These are phyloP conservation scores for Limnephilus auricula DNA, from an alignment of 2,888 invertebrate species.

Conservation along the genomic window DNA sequence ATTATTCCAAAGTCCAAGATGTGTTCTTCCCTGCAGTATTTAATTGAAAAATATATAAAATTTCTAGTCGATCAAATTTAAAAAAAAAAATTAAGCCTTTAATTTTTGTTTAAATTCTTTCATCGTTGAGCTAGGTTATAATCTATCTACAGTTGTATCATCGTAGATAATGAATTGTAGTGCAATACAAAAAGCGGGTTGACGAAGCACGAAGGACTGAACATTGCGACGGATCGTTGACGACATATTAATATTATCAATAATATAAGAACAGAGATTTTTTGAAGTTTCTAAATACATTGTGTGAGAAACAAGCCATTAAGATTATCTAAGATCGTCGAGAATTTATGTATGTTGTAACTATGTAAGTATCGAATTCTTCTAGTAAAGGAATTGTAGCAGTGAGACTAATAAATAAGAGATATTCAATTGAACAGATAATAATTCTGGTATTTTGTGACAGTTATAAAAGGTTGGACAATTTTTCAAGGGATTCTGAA, in stretches of 20 bases:
- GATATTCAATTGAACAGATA: not conserved
- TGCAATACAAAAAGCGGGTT: not conserved
- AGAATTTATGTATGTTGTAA: not conserved
- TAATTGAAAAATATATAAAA: too few species aligned
- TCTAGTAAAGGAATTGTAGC: not conserved
- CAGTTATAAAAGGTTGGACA: too few species aligned
- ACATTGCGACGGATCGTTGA: not conserved
- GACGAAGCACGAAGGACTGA: not conserved
- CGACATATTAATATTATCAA: conserved; percentile 13
- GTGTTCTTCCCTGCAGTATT: too few species aligned
- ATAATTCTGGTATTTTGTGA: not conserved
- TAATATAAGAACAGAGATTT: not conserved
- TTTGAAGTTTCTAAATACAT: not conserved
- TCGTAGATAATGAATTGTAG: not conserved
- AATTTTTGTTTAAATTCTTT: not conserved
- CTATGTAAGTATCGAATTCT: not conserved
- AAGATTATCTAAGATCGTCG: not conserved
- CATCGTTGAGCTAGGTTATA: not conserved
- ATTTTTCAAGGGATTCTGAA: too few species aligned
- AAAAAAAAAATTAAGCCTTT: too few species aligned
- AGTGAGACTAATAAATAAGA: not conserved
- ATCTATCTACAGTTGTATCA: not conserved
- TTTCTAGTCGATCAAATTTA: too few species aligned
- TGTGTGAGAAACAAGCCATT: conserved; percentile 28
- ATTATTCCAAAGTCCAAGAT: too few species aligned